These are phyloP conservation scores for Mechanitis messenoides DNA, from an alignment of 2,888 invertebrate genomes.

Conservation along the genomic window DNA sequence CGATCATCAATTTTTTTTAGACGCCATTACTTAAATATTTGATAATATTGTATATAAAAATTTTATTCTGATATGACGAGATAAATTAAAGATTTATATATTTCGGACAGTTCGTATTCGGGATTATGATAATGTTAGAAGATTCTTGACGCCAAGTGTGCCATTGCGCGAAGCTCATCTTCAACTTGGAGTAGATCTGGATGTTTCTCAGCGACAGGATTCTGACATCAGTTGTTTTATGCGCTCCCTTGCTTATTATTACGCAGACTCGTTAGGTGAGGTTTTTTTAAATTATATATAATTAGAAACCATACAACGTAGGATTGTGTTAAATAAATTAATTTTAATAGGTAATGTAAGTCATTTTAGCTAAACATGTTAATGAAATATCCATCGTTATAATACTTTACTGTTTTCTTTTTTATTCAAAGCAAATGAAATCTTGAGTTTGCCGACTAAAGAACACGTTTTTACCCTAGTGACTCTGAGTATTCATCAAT, in stretches of 20 bases:
- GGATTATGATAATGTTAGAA: slow-evolving; percentile 56
- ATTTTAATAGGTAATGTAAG: no score
- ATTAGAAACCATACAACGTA: neutral
- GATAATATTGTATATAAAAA: no score
- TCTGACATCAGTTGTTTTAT: slow-evolving; percentile 62
- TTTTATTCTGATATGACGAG: no score
- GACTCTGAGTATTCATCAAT: slow-evolving; percentile 60
- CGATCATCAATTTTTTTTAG: neutral
- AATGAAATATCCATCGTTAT: no score
- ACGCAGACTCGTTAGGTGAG: slow-evolving; percentile 50
- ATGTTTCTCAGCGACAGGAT: slow-evolving; percentile 49
- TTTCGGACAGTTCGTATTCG: slow-evolving; percentile 48
- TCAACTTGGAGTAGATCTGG: slow-evolving; percentile 53
- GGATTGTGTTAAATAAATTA: neutral
- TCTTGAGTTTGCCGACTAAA: no score
- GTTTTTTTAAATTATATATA: neutral
- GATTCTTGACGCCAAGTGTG: slow-evolving; percentile 58
- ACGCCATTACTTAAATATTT: neutral
- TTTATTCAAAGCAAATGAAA: no score
- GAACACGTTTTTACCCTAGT: slow-evolving; percentile 33
- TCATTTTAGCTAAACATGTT: no score
- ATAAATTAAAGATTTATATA: neutral
- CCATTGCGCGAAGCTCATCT: slow-evolving; percentile 56
- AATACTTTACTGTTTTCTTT: no score
- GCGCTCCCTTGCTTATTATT: slow-evolving; percentile 51